Evolutionary conservation across 2,797 vertebrate species (phyloP).

Genomic region (Vespertilio murinus): DNA sequence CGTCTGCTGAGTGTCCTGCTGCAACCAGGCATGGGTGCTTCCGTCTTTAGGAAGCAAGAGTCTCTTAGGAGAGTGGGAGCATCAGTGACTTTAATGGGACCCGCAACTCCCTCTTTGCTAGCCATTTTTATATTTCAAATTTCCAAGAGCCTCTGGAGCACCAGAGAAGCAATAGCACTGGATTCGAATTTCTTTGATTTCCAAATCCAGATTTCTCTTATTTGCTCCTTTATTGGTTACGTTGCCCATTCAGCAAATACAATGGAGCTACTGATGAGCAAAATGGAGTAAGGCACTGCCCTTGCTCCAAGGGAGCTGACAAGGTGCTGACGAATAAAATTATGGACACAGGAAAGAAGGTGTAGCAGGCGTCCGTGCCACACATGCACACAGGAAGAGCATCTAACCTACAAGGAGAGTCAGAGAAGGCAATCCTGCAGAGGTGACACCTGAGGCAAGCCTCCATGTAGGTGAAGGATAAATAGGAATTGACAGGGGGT

Average conservation of each 20-base stretch:
- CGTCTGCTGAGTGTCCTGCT: not conserved
- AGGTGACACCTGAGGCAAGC: not conserved
- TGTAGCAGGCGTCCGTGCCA: not conserved
- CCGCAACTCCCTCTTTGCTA: not conserved
- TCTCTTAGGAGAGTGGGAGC: not conserved
- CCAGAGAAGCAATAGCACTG: not conserved
- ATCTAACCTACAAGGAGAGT: not conserved
- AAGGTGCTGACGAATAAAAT: not conserved
- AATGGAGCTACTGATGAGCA: not conserved
- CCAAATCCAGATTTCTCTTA: not conserved
- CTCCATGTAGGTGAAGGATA: not conserved
- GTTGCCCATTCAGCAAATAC: not conserved
- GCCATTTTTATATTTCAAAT: not conserved
- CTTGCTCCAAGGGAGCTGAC: not conserved
- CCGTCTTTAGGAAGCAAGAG: not conserved
- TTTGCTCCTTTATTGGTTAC: conserved; percentile 27
- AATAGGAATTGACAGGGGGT: not conserved
- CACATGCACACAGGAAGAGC: not conserved
- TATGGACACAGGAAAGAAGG: not conserved
- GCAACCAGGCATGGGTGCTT: not conserved
- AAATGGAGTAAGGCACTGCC: not conserved
- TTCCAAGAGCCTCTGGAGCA: not conserved
- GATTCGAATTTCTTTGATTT: not conserved
- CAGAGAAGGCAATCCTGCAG: not conserved
- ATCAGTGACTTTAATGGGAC: not conserved